Evolutionary conservation across 1,140 invertebrate genomes (phyloP).

Genomic region (Drosophila grimshawi): DNA sequence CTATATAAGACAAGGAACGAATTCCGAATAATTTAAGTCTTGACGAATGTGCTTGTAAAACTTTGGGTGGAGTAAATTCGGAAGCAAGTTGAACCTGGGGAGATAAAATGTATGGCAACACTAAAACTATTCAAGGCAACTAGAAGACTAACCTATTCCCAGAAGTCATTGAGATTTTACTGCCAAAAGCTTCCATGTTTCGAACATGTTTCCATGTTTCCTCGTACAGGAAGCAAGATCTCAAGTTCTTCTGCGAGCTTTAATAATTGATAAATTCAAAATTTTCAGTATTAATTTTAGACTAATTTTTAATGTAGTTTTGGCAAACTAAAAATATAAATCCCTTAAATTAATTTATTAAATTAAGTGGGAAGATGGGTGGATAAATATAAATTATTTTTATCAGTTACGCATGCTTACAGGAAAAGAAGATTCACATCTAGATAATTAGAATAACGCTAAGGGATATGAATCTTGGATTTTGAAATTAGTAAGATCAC

Average conservation of each 20-base stretch:
- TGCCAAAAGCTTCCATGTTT: neutral
- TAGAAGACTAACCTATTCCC: slow-evolving; percentile 10
- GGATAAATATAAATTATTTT: too few species aligned
- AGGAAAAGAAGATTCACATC: too few species aligned
- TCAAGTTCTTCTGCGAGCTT: neutral
- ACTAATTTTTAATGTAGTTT: neutral
- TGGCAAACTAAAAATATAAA: slow-evolving; percentile 3
- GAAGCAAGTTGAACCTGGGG: slow-evolving; percentile 40
- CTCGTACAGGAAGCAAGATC: neutral
- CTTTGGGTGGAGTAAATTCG: slow-evolving; percentile 13
- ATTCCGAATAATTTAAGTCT: neutral
- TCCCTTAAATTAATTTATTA: too few species aligned
- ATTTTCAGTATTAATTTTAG: slow-evolving; percentile 5
- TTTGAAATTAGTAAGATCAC: too few species aligned
- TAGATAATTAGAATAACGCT: too few species aligned
- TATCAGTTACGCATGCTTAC: too few species aligned
- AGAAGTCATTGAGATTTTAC: slow-evolving; percentile 1
- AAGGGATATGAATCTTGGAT: too few species aligned
- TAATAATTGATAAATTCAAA: neutral
- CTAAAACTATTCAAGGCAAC: neutral
- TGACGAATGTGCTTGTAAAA: neutral
- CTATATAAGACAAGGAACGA: neutral
- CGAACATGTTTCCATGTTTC: too few species aligned
- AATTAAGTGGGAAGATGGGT: too few species aligned
- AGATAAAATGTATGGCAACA: slow-evolving; percentile 1